A percentile compares a stretch with the other conserved stretches of the same genome.
phyloP scores from a whole-genome alignment of 2,888 invertebrate species.

The Eurois occulta region DNA sequence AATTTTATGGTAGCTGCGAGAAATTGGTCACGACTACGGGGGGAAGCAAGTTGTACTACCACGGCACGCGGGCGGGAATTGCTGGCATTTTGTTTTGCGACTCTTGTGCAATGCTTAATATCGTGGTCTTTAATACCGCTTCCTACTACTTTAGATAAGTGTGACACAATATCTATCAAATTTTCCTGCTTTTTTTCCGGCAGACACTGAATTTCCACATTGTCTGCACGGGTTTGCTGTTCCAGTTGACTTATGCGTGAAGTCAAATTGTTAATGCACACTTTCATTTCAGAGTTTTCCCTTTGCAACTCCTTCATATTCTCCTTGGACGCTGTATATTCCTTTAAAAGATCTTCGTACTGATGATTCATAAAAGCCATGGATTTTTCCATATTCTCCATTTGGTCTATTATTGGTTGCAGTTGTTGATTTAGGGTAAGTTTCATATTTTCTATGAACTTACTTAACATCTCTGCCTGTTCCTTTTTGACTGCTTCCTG shows the following conservation, averaged over 20 bases:
- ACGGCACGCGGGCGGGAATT: neutral
- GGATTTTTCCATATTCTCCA: neutral
- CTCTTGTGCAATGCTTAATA: neutral
- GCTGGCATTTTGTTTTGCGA: neutral
- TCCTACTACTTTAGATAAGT: neutral
- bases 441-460: conserved; percentile 11
- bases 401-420: neutral
- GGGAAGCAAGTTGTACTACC: neutral
- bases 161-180: neutral
- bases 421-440: conserved; percentile 1
- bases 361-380: neutral
- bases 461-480: neutral
- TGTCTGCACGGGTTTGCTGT: neutral
- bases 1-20: neutral
- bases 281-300: neutral
- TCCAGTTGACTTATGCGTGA: conserved; percentile 2
- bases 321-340: neutral
- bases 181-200: conserved; percentile 1
- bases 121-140: neutral
- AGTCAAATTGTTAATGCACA: neutral
- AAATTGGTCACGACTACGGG: neutral
- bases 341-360: neutral
- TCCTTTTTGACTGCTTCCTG: too few species aligned
- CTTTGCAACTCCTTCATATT: too few species aligned
- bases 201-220: neutral